Evolutionary conservation across 2,797 vertebrate species (phyloP).

Genomic region (Peromyscus aztecus): DNA sequence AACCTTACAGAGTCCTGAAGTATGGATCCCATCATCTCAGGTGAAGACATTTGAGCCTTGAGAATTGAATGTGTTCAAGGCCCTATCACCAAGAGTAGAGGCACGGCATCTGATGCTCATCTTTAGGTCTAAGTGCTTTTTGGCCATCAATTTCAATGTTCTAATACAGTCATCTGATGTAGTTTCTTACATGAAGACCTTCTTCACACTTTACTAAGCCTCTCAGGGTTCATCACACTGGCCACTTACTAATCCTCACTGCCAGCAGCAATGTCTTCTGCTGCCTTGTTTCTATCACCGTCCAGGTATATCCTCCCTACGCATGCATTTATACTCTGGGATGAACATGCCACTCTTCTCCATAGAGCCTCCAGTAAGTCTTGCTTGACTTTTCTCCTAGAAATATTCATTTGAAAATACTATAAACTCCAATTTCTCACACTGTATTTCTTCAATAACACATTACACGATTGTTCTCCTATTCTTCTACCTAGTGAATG

Average conservation of each 20-base stretch:
- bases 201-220: background rate
- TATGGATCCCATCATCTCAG: background rate
- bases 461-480: background rate
- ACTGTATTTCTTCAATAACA: background rate
- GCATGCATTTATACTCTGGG: background rate
- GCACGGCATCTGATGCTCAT: background rate
- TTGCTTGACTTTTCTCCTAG: background rate
- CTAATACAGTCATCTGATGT: background rate
- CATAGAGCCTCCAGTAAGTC: background rate
- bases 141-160: background rate
- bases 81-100: background rate
- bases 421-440: background rate
- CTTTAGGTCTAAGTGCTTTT: background rate
- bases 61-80: background rate
- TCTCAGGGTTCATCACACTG: background rate
- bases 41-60: background rate
- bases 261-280: background rate
- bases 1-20: background rate
- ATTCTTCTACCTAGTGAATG: background rate
- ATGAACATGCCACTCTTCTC: background rate
- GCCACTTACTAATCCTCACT: too few species aligned
- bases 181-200: background rate
- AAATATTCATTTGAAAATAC: slow-evolving; percentile 9
- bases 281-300: background rate
- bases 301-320: background rate